These are phyloP conservation scores for Rhopalosiphum padi DNA, from an alignment of 1,140 invertebrate genomes.

Conservation along the genomic window DNA sequence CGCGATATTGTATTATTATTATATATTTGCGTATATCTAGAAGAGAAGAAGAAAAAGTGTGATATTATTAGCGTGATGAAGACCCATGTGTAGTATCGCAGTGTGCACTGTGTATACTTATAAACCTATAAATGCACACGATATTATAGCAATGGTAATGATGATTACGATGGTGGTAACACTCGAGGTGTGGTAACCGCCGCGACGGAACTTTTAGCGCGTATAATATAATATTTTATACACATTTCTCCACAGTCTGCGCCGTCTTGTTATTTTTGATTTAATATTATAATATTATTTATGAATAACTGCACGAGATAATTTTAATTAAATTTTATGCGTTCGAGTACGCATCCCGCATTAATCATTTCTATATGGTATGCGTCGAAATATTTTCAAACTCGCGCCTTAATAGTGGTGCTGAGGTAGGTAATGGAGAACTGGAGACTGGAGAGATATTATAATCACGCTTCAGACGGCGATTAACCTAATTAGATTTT, in stretches of 20 bases:
- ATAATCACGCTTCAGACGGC: not conserved
- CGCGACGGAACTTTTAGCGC: not conserved
- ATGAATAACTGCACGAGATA: not conserved
- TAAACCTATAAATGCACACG: too few species aligned
- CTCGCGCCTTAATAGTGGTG: not conserved
- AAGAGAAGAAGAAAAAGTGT: not conserved
- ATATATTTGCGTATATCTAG: not conserved
- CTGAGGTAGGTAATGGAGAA: not conserved
- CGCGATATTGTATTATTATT: not conserved
- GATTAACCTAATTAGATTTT: not conserved
- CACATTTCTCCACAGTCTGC: not conserved
- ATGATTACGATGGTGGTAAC: not conserved
- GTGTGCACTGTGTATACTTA: too few species aligned
- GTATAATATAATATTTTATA: not conserved
- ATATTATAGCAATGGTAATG: too few species aligned
- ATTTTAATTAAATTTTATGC: not conserved
- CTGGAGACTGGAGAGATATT: not conserved
- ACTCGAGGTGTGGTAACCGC: not conserved
- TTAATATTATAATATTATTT: not conserved
- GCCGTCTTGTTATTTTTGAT: too few species aligned
- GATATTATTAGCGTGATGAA: not conserved
- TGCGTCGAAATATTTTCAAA: not conserved
- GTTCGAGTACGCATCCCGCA: not conserved
- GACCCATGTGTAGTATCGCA: not conserved
- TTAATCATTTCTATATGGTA: not conserved